Conservation (phyloP, 2,113 vertebrate genomes). For the Copsychus sechellarum region DNA sequence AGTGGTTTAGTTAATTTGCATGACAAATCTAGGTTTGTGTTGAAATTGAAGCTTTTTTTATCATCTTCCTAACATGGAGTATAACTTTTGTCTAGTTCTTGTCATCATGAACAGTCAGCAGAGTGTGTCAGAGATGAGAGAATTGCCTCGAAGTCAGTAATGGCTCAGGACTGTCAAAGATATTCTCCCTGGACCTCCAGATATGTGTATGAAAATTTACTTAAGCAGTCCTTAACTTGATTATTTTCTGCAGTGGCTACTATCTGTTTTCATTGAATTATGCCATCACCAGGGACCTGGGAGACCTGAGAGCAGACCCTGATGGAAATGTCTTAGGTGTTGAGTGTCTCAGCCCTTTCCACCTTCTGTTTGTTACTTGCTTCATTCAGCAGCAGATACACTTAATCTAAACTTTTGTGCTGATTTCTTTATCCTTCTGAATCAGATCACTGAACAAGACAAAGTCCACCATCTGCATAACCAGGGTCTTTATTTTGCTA, state of each 20-base stretch:
- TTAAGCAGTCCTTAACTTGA: background rate
- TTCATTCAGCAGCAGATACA: background rate
- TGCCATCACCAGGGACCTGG: background rate
- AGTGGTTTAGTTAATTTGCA: background rate
- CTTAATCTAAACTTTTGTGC: background rate
- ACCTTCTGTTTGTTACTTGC: background rate
- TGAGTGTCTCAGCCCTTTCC: background rate
- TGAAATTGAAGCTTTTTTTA: background rate
- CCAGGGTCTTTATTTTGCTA: background rate
- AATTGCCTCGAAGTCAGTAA: background rate
- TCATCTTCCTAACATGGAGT: background rate
- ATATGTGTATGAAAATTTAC: background rate
- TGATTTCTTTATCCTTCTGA: background rate
- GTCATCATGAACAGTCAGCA: accelerated
- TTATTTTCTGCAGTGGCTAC: background rate
- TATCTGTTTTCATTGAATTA: background rate
- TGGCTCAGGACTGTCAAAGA: background rate
- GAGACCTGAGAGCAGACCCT: background rate
- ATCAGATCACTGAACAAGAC: background rate
- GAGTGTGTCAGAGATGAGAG: background rate
- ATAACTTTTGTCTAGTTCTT: background rate
- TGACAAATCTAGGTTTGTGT: background rate
- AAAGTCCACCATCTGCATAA: background rate
- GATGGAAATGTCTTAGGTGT: background rate
- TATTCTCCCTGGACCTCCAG: background rate